Base-by-base conservation (phyloP, 2,888 invertebrate genomes). In the Apeira syringaria region DNA sequence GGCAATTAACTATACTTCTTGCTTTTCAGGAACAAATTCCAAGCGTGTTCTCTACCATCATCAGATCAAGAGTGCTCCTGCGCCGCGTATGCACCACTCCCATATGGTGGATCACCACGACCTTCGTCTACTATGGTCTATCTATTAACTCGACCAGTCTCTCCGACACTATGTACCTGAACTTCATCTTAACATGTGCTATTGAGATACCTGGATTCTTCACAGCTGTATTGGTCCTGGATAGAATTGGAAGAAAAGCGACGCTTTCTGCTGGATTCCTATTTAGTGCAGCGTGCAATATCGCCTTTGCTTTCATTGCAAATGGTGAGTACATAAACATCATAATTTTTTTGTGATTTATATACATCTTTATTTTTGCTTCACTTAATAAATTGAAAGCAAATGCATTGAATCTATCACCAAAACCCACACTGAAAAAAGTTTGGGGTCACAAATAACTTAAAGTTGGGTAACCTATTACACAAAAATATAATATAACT, bases 91-190 rank as follows among this genome's bases (percentile, higher is more conserved):
- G 92, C 20, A 93, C 92, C 25, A 94, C 94, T 18, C 94, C 94
- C 6, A 90, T 95, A 55, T 95, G 94, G 84, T 95, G 95, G 95
- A 92, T 95, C 34, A 93, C 95, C 1, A 94, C 94, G 50, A 93
- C 94, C 0, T 93, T 96, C 57, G 93, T 96, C 5, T 96, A 94
- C 79, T 96, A 95, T 63, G 96, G 96, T 0, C 80, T 96, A 11
- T 94, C 94, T n/a, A 87, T 96, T 49, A 95, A 95, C 78, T 93
- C 96, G 0, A 94, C 94, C 1, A 90, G 93, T 1, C 80, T 96
- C 20, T 92, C 93, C 2, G 95, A 94, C 11, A 92, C 94, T 61
- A 93, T 93, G 73, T 94, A 96, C 69, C 65, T 94, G 3, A 96
- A 96, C 78, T 96, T 62, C 66, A 94, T 95, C 29, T 65, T 93